Evolutionary conservation across 2,797 vertebrate genomes (phyloP).

Genomic region (Sternotherus odoratus): DNA sequence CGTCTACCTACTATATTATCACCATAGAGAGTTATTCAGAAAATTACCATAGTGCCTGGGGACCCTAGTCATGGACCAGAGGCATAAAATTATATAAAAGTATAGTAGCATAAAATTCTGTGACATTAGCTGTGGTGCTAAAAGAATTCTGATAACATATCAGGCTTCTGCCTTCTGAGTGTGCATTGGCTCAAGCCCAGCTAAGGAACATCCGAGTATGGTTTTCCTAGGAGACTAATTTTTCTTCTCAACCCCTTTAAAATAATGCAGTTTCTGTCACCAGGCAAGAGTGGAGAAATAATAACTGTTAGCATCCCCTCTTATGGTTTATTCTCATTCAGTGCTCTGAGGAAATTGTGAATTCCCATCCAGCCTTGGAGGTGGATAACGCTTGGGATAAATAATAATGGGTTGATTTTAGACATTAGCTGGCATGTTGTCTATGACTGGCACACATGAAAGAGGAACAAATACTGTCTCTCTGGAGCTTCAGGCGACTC

Average conservation of each 20-base stretch:
- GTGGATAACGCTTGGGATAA: conserved; percentile 9
- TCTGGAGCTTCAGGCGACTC: not conserved
- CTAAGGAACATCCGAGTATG: not conserved
- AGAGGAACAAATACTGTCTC: not conserved
- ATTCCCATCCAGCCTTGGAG: conserved; percentile 2
- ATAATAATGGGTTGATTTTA: conserved; percentile 22
- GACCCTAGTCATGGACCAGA: not conserved
- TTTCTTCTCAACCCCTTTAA: conserved; percentile 28
- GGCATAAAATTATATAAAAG: not conserved
- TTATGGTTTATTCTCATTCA: conserved; percentile 15
- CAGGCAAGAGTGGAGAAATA: conserved; percentile 46
- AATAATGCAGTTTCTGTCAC: conserved; percentile 50
- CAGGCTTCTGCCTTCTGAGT: not conserved
- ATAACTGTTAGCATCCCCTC: conserved; percentile 34
- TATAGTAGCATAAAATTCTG: not conserved
- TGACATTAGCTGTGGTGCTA: not conserved
- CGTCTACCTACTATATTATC: not conserved
- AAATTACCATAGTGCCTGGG: not conserved
- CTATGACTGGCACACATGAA: not conserved
- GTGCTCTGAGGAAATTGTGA: not conserved
- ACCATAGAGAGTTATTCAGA: conserved; percentile 23
- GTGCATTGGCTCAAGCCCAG: not conserved
- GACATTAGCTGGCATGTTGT: not conserved
- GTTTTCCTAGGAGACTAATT: conserved; percentile 24
- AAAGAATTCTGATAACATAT: not conserved